Percentiles rank a stretch among this genome's conserved stretches.
Conservation (phyloP, 2,797 vertebrate genomes). For the Clarias pachynema region DNA sequence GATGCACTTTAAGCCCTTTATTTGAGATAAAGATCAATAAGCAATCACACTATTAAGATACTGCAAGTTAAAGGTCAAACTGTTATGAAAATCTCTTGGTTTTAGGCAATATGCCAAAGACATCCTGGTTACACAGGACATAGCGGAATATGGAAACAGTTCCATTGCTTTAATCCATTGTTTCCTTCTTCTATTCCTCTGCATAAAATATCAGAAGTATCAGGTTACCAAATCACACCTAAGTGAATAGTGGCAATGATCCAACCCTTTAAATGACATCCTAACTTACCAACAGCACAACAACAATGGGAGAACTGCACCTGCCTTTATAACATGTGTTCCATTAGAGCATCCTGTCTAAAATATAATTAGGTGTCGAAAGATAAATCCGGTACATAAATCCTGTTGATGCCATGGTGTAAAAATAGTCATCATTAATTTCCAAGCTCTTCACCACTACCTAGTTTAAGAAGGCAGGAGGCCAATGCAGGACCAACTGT, state of each 20-base stretch:
- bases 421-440: conserved; percentile 43
- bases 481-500: background rate
- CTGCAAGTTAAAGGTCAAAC: background rate
- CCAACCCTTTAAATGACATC: background rate
- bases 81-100: background rate
- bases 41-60: background rate
- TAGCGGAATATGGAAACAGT: background rate
- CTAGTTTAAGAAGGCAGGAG: conserved; percentile 31
- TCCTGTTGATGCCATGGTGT: conserved; percentile 32
- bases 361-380: conserved; percentile 17
- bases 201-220: background rate
- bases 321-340: conserved; percentile 28
- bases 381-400: conserved; percentile 22
- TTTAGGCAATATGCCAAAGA: background rate
- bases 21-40: background rate
- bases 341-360: conserved; percentile 8
- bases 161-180: background rate
- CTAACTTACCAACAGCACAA: background rate
- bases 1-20: background rate
- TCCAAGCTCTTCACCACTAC: conserved; percentile 25
- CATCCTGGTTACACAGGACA: background rate
- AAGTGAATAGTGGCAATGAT: conserved; percentile 11
- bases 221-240: background rate
- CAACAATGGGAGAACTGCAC: conserved; percentile 1
- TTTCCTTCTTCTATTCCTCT: background rate